Conservation (phyloP, 1,140 invertebrate species). For the Drosophila yakuba region DNA sequence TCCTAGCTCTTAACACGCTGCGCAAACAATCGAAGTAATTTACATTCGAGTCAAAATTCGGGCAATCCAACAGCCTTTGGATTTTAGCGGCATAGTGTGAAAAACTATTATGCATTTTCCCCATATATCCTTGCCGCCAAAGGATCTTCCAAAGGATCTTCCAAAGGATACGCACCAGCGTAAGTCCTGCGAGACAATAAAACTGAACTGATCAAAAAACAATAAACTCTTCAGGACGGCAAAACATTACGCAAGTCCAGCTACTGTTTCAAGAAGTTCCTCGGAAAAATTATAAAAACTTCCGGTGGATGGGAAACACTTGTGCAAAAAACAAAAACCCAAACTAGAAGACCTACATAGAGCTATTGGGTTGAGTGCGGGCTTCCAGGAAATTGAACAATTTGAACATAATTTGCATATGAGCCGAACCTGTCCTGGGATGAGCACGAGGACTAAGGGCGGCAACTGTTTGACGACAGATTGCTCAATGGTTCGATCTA, state of each 20-base stretch:
- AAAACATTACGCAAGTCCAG: conserved; percentile 72
- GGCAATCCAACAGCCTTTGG: conserved; percentile 22
- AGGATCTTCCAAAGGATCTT: conserved; percentile 1
- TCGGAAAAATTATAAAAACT: conserved; percentile 70
- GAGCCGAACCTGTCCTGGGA: conserved; percentile 31
- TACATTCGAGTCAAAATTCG: conserved; percentile 58
- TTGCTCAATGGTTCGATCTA: conserved; percentile 78
- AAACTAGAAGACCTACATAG: conserved; percentile 18
- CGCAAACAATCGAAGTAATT: conserved; percentile 57
- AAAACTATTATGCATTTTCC: conserved; percentile 65
- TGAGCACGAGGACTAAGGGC: conserved; percentile 57
- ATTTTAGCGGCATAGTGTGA: conserved; percentile 80
- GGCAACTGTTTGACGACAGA: conserved; percentile 81
- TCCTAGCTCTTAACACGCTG: conserved; percentile 22
- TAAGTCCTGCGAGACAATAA: conserved; percentile 52
- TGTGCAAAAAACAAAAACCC: conserved; percentile 58
- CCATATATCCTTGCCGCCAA: conserved; percentile 24
- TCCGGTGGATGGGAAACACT: conserved; percentile 46
- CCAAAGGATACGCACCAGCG: conserved; percentile 18
- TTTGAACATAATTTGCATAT: conserved; percentile 78
- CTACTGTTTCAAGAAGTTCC: conserved; percentile 66
- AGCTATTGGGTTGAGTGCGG: conserved; percentile 26
- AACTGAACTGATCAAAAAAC: conserved; percentile 66
- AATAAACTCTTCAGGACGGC: conserved; percentile 45
- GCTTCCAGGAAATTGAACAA: conserved; percentile 77